These are phyloP conservation scores for Anguilla obscura DNA, from an alignment of 2,797 vertebrate species.

Conservation along the genomic window DNA sequence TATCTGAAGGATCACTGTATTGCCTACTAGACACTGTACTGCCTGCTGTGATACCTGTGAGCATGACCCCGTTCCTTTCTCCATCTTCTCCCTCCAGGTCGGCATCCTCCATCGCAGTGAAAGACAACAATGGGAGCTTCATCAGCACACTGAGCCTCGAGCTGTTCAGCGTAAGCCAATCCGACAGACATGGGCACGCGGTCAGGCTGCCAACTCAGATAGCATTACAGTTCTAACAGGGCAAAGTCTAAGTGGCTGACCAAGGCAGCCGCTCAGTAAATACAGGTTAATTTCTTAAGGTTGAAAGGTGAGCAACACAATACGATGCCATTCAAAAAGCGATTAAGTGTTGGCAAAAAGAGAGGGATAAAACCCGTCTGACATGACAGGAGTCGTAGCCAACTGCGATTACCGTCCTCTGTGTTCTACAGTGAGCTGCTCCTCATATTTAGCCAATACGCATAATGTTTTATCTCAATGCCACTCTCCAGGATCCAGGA, in stretches of 20 bases:
- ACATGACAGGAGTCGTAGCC: too few relatives aligned
- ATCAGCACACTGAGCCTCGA: slow-evolving; percentile 73
- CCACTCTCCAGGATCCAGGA: slow-evolving; percentile 57
- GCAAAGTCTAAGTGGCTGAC: background rate
- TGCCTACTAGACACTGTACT: background rate
- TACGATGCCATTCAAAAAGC: background rate
- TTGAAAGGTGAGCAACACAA: background rate
- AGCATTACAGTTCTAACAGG: background rate
- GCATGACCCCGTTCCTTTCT: background rate
- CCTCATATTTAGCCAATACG: background rate
- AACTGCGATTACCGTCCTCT: background rate
- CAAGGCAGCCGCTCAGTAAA: background rate
- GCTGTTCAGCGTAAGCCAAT: slow-evolving; percentile 64
- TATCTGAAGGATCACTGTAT: background rate
- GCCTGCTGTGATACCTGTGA: background rate
- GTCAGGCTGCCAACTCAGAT: slow-evolving; percentile 16
- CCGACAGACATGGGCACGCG: background rate
- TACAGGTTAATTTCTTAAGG: background rate
- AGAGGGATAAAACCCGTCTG: background rate
- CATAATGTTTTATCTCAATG: background rate
- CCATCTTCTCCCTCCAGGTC: slow-evolving; percentile 54
- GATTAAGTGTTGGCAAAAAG: background rate
- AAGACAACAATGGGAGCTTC: slow-evolving; percentile 77
- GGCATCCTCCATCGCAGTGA: slow-evolving; percentile 66
- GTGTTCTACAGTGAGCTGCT: background rate